These are phyloP conservation scores for Sphyrna mokarran DNA, from an alignment of 2,113 vertebrate genomes.

Conservation along the genomic window DNA sequence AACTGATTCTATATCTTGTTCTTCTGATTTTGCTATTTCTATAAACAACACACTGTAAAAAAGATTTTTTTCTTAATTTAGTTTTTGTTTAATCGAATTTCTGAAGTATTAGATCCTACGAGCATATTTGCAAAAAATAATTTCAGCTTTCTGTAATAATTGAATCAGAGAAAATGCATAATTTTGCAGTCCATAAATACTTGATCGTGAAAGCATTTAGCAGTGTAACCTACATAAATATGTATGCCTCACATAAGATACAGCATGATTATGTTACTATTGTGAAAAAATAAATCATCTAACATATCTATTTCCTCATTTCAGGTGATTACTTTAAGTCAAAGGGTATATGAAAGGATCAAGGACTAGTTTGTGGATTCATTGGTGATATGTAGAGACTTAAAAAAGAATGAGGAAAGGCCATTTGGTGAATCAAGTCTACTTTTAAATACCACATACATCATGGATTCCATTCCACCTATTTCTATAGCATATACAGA, in stretches of 20 bases:
- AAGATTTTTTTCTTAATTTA: not conserved
- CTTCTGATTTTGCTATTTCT: not conserved
- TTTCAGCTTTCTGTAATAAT: not conserved
- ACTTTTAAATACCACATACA: not conserved
- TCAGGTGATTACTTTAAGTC: conserved; percentile 32
- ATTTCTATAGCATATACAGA: not conserved
- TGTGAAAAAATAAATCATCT: not conserved
- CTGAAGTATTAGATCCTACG: not conserved
- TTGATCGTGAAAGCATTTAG: not conserved
- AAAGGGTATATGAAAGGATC: conserved; percentile 21
- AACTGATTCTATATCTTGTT: no score
- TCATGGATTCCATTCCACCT: not conserved
- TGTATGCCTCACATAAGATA: not conserved
- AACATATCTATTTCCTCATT: conserved; percentile 28
- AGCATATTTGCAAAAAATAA: not conserved
- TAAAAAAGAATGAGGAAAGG: not conserved
- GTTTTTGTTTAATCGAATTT: not conserved
- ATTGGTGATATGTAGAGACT: not conserved
- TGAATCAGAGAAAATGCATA: not conserved
- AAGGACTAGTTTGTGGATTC: not conserved
- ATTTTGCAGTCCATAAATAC: not conserved
- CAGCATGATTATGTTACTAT: not conserved
- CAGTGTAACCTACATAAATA: not conserved
- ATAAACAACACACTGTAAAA: not conserved
- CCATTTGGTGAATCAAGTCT: not conserved